Base-by-base conservation (phyloP, 2,113 vertebrate genomes). In the Clupea harengus region DNA sequence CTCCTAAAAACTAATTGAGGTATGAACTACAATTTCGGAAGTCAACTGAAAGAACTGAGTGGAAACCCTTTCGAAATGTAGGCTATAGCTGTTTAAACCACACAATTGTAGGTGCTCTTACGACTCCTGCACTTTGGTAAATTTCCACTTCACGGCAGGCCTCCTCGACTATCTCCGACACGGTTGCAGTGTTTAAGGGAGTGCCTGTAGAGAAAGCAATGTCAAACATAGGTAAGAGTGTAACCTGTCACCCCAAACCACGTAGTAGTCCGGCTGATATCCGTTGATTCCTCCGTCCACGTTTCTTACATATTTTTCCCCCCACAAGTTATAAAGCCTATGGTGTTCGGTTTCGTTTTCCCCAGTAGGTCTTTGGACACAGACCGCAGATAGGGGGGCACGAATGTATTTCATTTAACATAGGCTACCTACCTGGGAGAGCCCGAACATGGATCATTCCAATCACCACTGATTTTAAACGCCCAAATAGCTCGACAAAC, bases 401-500 rank as follows among this genome's bases (percentile, higher is more conserved):
- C 39, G 1, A 39, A 39, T 39, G 39, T 9, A 4, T 6, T 22
- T 60, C 1, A 60, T 6, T 60, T 6, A 60, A 20, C n/a, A n/a
- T 22, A 18, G 0, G n/a, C n/a, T n/a, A 22, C 32, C 85, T 92
- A 97, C 96, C 97, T 94, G 96, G 96, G 86, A 97, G 91, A 0
- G 97, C 95, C 93, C 91, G 92, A 5, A 97, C 94, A 52, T 97
- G 96, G 83, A 97, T 92, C 95, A 97, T 96, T 20, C 96, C 97
- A 50, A 97, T 91, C 1, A 97, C 92, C 6, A 94, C 94, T 0
- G 96, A 91, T 89, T 89, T 95, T 0, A 95, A 82, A 0, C 93
- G 93, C 8, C 96, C 94, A 28, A 97, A 96, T 6, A 96, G 93
- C 1, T 91, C 84, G 22, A 93, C 25, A 91, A 94, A 94, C 88